Base-by-base conservation (phyloP, 2,113 vertebrate genomes). In the Aramus guarauna region DNA sequence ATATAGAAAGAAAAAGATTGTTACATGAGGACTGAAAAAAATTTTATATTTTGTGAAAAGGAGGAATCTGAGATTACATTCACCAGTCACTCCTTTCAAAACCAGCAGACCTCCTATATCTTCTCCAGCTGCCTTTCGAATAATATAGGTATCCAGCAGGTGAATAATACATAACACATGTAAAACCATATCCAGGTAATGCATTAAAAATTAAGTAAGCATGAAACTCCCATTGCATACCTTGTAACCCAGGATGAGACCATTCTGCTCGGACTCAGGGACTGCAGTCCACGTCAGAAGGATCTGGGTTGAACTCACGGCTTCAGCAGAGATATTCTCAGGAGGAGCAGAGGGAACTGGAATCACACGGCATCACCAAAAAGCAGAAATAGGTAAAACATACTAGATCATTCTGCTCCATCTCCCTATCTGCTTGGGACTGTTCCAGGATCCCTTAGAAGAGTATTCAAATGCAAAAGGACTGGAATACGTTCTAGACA, bases 201-300 rank as follows among this genome's bases (percentile, higher is more conserved):
- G 32, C 15, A 63, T 34, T 63, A 63, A 73, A 78, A 55, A 39
- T 15, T 15, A 30, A 71, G 22, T 15, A n/a, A 75, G 26, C 9
- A 5, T 18, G 47, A 55, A n/a, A 55, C 26, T 64, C 15, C 84
- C 32, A 34, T 0, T 30, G 32, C 23, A 1, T 97, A 99, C 99
- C 99, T 99, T 99, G 94, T 99, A 99, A 86, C 99, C 99, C 34
- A 99, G 97, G 74, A 99, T 98, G 77, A 99, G 98, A 67, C 99
- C 99, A 1, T 99, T 99, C 96, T 98, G 99, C 96, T 99, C 98
- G 0, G 98, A 88, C 73, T 98, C 98, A 0, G 99, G 98, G 58
- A 99, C 98, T 0, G 98, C 88, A 1, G 98, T 97, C 99, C 99
- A 99, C 0, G 98, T 99, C 96, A 99, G 97, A 50, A 99, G 98